Percentiles rank a stretch among this genome's conserved stretches.
phyloP scores from a whole-genome alignment of 2,113 vertebrate genomes.

The Aptenodytes forsteri region DNA sequence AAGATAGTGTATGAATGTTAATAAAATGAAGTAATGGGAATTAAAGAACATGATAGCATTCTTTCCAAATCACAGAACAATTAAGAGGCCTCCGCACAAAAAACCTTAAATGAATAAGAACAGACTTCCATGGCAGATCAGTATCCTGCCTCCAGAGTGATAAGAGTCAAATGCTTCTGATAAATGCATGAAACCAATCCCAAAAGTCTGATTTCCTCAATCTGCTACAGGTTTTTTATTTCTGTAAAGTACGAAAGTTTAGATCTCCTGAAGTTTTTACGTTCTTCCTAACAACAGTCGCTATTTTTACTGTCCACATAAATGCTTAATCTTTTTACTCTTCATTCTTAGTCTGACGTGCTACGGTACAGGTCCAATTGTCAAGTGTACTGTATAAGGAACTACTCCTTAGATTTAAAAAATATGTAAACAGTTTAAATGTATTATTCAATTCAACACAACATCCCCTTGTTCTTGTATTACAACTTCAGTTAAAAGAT shows the following conservation, averaged over 20 bases:
- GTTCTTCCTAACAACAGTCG: neutral
- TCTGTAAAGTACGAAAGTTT: constrained; percentile 3
- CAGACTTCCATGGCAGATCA: neutral
- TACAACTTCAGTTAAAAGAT: neutral
- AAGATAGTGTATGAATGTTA: neutral
- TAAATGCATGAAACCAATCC: neutral
- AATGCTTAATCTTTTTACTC: neutral
- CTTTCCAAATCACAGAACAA: neutral
- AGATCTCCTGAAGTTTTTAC: neutral
- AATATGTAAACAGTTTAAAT: neutral
- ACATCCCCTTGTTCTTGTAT: neutral
- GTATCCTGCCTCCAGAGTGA: neutral
- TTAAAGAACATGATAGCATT: neutral
- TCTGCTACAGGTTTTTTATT: constrained; percentile 10
- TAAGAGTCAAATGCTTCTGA: constrained; percentile 12
- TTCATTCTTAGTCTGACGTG: neutral
- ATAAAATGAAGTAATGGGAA: neutral
- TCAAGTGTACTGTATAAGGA: neutral
- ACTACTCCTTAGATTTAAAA: neutral
- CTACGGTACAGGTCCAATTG: neutral
- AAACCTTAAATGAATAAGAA: neutral
- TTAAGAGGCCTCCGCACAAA: neutral
- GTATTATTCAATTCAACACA: neutral
- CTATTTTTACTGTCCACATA: constrained; percentile 24
- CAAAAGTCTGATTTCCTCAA: constrained; percentile 6